These are phyloP conservation scores for Tipula helvola DNA, from an alignment of 2,888 invertebrate species.

Conservation along the genomic window DNA sequence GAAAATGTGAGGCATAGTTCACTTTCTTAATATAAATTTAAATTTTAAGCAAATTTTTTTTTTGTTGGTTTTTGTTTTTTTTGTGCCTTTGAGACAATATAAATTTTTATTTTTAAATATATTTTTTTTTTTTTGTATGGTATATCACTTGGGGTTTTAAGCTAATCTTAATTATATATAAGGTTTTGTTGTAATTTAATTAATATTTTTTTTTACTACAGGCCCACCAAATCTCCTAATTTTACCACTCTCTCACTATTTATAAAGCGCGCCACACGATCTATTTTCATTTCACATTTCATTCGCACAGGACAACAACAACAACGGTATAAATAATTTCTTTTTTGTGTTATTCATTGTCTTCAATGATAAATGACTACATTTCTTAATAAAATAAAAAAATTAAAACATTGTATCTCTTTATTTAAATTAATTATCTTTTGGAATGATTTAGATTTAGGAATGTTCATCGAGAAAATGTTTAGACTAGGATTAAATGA, in stretches of 20 bases:
- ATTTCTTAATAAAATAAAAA: not conserved
- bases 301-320: not conserved
- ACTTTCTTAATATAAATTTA: not conserved
- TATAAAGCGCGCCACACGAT: not conserved
- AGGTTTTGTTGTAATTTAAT: not conserved
- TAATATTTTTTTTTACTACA: not conserved
- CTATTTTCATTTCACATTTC: not conserved
- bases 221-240: not conserved
- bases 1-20: not conserved
- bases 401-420: not conserved
- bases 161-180: not conserved
- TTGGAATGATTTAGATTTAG: not conserved
- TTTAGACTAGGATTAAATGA: not conserved
- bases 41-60: not conserved
- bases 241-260: not conserved
- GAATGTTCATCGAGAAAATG: not conserved
- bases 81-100: slow-evolving; percentile 4
- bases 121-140: not conserved
- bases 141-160: not conserved
- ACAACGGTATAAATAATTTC: not conserved
- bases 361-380: not conserved
- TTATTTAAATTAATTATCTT: not conserved
- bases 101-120: not conserved
- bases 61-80: not conserved
- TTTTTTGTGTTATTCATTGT: not conserved